A percentile compares a stretch with the other conserved stretches of the same genome.
phyloP scores from a whole-genome alignment of 2,797 vertebrate species.

The Oreonectes daqikongensis region DNA sequence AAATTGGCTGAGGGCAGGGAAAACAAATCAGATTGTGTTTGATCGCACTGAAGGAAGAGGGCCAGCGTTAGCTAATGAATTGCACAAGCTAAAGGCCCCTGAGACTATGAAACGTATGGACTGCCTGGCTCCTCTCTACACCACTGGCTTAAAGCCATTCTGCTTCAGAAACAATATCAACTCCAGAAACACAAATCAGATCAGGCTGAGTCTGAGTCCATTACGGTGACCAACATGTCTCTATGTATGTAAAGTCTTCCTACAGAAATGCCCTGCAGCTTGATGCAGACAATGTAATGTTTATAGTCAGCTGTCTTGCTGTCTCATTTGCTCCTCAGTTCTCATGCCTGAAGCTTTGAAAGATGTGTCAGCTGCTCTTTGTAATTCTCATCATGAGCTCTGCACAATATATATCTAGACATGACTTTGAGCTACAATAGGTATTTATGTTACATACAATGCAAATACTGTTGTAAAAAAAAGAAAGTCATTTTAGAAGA shows the following conservation, averaged over 20 bases:
- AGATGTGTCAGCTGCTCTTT: constrained; percentile 45
- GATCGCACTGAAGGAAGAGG: constrained; percentile 22
- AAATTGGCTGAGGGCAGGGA: constrained; percentile 20
- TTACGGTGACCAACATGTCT: neutral
- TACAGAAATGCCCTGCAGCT: neutral
- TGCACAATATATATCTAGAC: constrained; percentile 2
- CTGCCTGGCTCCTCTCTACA: constrained; percentile 22
- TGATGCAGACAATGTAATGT: constrained; percentile 24
- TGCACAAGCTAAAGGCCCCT: constrained; percentile 13
- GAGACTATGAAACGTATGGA: constrained; percentile 14
- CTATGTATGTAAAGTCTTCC: constrained; percentile 4
- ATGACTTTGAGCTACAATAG: neutral
- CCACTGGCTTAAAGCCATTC: constrained; percentile 26
- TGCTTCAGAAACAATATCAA: constrained; percentile 30
- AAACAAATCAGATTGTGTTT: constrained; percentile 30
- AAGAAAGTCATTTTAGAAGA: neutral
- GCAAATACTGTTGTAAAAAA: neutral
- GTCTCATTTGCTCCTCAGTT: neutral
- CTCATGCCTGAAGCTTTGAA: neutral
- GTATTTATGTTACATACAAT: neutral
- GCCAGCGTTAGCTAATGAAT: constrained; percentile 37
- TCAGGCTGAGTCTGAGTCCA: constrained; percentile 59
- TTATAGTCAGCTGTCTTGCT: constrained; percentile 40
- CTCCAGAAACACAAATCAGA: constrained; percentile 29
- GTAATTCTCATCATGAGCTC: constrained; percentile 42